Percentiles rank a stretch among this genome's conserved stretches.
phyloP scores from a whole-genome alignment of 1,140 invertebrate species.

The Armadillidium nasatum region DNA sequence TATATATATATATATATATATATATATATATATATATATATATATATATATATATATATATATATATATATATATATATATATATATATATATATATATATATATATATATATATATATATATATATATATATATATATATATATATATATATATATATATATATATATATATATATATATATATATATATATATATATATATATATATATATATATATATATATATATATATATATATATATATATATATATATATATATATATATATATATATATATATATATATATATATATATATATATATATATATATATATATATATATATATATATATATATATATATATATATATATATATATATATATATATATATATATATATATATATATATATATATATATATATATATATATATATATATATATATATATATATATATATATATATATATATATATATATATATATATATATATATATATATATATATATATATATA shows the following conservation, averaged over 20 bases:
- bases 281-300: conserved; percentile 23
- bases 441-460: conserved; percentile 46
- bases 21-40: no score
- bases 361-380: conserved; percentile 19
- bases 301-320: conserved; percentile 22
- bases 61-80: conserved; percentile 17
- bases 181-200: conserved; percentile 24
- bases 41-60: conserved; percentile 12
- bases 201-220: conserved; percentile 23
- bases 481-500: conserved; percentile 24
- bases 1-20: no score
- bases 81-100: conserved; percentile 21
- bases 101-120: not conserved
- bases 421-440: conserved; percentile 24
- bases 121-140: conserved; percentile 19
- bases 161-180: conserved; percentile 21
- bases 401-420: conserved; percentile 24
- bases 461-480: conserved; percentile 12
- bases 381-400: conserved; percentile 17
- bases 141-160: conserved; percentile 24
- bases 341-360: conserved; percentile 19
- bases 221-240: conserved; percentile 20
- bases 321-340: conserved; percentile 26
- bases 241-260: conserved; percentile 17
- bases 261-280: conserved; percentile 26